Evolutionary conservation across 2,888 invertebrate species (phyloP), one percentile per base, ranked within the genome.

Genomic region (Unio delphinus): DNA sequence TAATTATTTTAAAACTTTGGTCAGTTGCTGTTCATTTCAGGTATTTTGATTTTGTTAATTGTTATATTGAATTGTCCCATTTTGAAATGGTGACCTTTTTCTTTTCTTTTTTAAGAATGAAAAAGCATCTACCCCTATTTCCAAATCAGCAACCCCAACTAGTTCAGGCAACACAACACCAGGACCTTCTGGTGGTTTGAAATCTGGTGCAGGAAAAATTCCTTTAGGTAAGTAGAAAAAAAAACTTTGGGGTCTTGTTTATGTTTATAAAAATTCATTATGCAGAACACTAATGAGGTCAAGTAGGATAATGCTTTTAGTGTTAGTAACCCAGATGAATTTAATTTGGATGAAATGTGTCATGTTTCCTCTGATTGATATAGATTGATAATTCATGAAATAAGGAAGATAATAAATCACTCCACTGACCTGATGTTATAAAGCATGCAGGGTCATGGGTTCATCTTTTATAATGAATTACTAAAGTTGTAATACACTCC

Each of bases 51-150:
- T 23, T 23, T 23, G 23, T 23, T 23, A 23, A 23, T 23, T 23
- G 23, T 23, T 23, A 45, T 45, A 3, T 45, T 45, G 8, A 45
- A 45, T 45, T 45, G 0, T 45, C 45, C 3, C 15, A 45, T 45
- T 45, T 45, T 45, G 15, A 45, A 45, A 15, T 45, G 8, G 15
- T 45, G 45, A 34, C 7, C 58, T 62, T 65, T 57, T 7, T 5
- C 28, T 30, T 30, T 70, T 68, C 65, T 28, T 59, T 59, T 61
- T 64, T 61, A 85, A 91, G 89, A 92, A 92, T 73, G 96, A 96
- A 86, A 96, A 96, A 90, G 95, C 96, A 17, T 94, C 95, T 76
- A 96, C 97, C 54, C 96, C 96, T 7, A 95, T 96, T 82, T 95
- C 95, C 20, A 97, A 96, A 91, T 94, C 96, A 8, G 95, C 95